Conservation (phyloP, 1,140 invertebrate genomes). For the Cheumatopsyche charites region DNA sequence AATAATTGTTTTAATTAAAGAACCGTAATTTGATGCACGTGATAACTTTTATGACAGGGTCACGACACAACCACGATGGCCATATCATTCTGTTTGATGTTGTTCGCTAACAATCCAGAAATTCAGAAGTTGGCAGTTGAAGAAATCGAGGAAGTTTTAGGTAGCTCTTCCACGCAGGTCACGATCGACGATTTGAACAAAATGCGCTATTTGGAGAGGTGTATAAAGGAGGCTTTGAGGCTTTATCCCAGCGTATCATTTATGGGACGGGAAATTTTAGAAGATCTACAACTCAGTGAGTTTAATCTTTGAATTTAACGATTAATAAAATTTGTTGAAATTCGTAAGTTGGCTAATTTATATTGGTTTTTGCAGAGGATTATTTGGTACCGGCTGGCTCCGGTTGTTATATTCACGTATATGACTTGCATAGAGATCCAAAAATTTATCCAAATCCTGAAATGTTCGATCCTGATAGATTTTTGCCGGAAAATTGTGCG, state of each 20-base stretch:
- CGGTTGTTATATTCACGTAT: constrained; percentile 61
- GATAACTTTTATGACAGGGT: constrained; percentile 43
- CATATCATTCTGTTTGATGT: constrained; percentile 47
- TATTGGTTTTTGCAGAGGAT: constrained; percentile 52
- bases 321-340: background rate
- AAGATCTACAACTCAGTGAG: constrained; percentile 66
- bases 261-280: constrained; percentile 65
- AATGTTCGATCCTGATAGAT: constrained; percentile 78
- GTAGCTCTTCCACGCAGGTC: constrained; percentile 58
- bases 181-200: constrained; percentile 68
- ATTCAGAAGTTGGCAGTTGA: constrained; percentile 58
- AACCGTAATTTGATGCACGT: background rate
- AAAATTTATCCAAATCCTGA: constrained; percentile 73
- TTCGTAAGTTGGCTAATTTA: background rate
- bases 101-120: constrained; percentile 49
- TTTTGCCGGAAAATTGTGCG: constrained; percentile 66
- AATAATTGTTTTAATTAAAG: constrained; percentile 13
- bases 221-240: constrained; percentile 71
- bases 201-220: constrained; percentile 76
- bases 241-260: constrained; percentile 76
- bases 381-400: constrained; percentile 63
- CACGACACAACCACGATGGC: constrained; percentile 51
- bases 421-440: constrained; percentile 70
- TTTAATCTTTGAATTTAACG: constrained; percentile 9
- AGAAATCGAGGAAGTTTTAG: constrained; percentile 71